Evolutionary conservation across 2,888 invertebrate species (phyloP).

Genomic region (Gandaritis pyraliata): DNA sequence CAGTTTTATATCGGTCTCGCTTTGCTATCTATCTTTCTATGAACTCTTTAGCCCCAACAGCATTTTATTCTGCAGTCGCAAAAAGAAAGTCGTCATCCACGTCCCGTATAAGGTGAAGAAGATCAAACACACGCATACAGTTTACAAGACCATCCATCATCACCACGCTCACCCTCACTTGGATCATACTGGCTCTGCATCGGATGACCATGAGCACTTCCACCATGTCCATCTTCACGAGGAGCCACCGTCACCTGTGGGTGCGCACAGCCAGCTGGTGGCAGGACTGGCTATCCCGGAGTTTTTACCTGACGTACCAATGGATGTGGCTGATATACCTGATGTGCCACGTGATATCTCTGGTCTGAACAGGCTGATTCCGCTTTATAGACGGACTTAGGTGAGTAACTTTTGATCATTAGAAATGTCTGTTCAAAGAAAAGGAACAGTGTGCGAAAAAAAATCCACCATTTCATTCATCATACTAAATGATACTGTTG

Average conservation of each 20-base stretch:
- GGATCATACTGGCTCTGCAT: constrained; percentile 56
- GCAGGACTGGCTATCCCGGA: constrained; percentile 73
- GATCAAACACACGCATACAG: constrained; percentile 88
- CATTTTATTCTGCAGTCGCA: constrained; percentile 65
- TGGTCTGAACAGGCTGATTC: constrained; percentile 46
- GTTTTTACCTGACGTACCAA: constrained; percentile 69
- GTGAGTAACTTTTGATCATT: constrained; percentile 37
- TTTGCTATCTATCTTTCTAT: background rate
- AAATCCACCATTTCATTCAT: no score
- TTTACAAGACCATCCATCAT: constrained; percentile 88
- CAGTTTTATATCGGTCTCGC: no score
- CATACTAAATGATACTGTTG: no score
- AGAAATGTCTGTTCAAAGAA: no score
- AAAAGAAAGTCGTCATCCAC: constrained; percentile 87
- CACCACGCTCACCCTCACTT: constrained; percentile 68
- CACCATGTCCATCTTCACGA: constrained; percentile 77
- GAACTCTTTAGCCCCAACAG: constrained; percentile 1
- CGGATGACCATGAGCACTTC: constrained; percentile 79
- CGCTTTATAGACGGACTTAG: constrained; percentile 61
- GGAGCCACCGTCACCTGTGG: constrained; percentile 49
- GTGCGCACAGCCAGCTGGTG: constrained; percentile 68
- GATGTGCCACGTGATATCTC: constrained; percentile 44
- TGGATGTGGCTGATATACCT: constrained; percentile 59
- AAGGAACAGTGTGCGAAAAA: no score
- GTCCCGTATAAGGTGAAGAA: constrained; percentile 88